These are phyloP conservation scores for Clarias pachynema DNA, from an alignment of 2,797 vertebrate species.

Conservation along the genomic window DNA sequence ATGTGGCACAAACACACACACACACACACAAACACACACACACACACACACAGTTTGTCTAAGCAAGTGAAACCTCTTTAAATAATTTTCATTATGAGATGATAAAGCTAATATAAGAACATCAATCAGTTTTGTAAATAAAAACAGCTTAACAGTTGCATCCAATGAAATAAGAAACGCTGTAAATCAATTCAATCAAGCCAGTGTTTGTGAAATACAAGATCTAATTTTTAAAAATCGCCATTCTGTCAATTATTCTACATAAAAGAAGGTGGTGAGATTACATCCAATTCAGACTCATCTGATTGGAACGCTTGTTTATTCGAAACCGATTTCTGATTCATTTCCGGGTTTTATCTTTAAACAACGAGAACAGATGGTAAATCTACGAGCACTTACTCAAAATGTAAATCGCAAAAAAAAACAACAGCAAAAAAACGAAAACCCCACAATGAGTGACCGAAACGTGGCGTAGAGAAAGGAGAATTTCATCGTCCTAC, in stretches of 20 bases:
- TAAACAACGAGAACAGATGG: constrained; percentile 12
- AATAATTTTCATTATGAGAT: not conserved
- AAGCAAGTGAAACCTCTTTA: not conserved
- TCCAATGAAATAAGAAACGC: not conserved
- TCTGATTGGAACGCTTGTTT: constrained; percentile 12
- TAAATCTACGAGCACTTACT: constrained; percentile 11
- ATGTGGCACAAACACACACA: not conserved
- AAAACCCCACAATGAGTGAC: constrained; percentile 14
- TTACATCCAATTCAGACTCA: not conserved
- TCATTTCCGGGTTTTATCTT: not conserved
- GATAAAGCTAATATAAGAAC: not conserved
- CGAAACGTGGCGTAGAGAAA: constrained; percentile 26
- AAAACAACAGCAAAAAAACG: not conserved
- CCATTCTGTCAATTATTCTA: not conserved
- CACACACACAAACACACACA: not conserved
- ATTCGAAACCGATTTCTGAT: not conserved
- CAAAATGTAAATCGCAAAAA: constrained; percentile 16
- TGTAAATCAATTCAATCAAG: not conserved
- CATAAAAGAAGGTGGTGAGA: not conserved
- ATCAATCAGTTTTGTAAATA: not conserved
- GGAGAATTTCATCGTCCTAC: constrained; percentile 30
- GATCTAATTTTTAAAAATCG: not conserved
- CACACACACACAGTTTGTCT: not conserved
- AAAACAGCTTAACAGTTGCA: not conserved
- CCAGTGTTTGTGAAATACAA: not conserved